These are phyloP conservation scores for Synanthedon andrenaeformis DNA, from an alignment of 2,888 invertebrate species.

Conservation along the genomic window DNA sequence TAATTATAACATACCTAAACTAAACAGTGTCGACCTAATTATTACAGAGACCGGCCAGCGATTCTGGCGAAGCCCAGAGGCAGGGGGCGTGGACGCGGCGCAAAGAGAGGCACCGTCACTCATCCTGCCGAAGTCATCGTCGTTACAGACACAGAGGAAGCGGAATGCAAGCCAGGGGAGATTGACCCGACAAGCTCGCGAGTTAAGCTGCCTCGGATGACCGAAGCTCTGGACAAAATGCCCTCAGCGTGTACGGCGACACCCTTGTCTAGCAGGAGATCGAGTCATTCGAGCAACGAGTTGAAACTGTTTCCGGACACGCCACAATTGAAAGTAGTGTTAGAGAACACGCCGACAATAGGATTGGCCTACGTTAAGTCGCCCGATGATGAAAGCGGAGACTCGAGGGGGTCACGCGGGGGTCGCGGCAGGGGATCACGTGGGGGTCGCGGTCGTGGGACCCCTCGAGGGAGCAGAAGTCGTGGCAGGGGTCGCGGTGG, in stretches of 20 bases:
- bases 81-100: constrained; percentile 48
- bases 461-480: constrained; percentile 27
- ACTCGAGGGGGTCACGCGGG: constrained; percentile 13
- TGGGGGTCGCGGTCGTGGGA: constrained; percentile 21
- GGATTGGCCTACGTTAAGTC: constrained; percentile 35
- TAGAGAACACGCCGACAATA: constrained; percentile 21
- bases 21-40: background rate
- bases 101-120: constrained; percentile 18
- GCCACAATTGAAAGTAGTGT: constrained; percentile 26
- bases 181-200: constrained; percentile 59
- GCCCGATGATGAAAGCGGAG: constrained; percentile 24
- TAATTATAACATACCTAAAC: no score
- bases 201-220: constrained; percentile 58
- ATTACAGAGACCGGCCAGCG: constrained; percentile 49
- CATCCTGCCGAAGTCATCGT: constrained; percentile 17
- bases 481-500: constrained; percentile 53
- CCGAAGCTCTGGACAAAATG: constrained; percentile 56
- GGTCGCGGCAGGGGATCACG: constrained; percentile 21
- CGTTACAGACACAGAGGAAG: constrained; percentile 16
- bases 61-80: constrained; percentile 47
- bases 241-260: constrained; percentile 43
- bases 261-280: constrained; percentile 38
- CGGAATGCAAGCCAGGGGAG: constrained; percentile 16
- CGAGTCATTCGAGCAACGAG: constrained; percentile 18
- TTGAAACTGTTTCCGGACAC: constrained; percentile 25